Percentiles rank a stretch among this genome's conserved stretches.
Evolutionary conservation across 2,113 vertebrate species (phyloP).

Genomic region (Erinaceus europaeus): DNA sequence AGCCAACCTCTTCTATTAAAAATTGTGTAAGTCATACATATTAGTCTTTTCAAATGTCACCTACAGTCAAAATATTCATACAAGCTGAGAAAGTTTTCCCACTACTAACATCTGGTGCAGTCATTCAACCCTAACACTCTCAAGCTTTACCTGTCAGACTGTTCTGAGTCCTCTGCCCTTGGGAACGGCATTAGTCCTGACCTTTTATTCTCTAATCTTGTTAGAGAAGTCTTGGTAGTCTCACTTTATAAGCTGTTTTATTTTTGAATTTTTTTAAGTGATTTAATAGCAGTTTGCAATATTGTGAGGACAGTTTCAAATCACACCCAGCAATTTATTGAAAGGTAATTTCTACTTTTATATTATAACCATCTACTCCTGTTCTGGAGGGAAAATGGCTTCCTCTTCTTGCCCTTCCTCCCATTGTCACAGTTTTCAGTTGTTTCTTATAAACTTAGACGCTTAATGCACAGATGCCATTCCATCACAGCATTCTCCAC

Average conservation of each 20-base stretch:
- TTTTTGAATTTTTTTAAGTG: too few relatives aligned
- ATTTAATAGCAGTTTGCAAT: too few relatives aligned
- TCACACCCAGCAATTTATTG: not conserved
- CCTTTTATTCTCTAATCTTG: not conserved
- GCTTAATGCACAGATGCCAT: not conserved
- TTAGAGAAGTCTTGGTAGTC: not conserved
- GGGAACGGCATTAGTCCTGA: not conserved
- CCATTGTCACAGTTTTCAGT: not conserved
- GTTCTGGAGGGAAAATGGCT: not conserved
- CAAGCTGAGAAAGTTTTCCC: not conserved
- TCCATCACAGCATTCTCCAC: too few relatives aligned
- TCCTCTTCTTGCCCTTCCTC: not conserved
- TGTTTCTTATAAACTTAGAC: not conserved
- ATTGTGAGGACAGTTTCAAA: too few relatives aligned
- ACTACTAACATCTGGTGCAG: not conserved
- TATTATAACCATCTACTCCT: not conserved
- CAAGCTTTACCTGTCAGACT: not conserved
- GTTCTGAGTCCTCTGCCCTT: not conserved
- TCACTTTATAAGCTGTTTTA: not conserved
- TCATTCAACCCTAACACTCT: not conserved
- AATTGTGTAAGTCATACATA: not conserved
- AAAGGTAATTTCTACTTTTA: not conserved
- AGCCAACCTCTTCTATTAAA: not conserved
- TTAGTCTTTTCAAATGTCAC: constrained; percentile 1
- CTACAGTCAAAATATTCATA: not conserved